Evolutionary conservation across 2,888 invertebrate species (phyloP).

Genomic region (Drosophila subsilvestris): DNA sequence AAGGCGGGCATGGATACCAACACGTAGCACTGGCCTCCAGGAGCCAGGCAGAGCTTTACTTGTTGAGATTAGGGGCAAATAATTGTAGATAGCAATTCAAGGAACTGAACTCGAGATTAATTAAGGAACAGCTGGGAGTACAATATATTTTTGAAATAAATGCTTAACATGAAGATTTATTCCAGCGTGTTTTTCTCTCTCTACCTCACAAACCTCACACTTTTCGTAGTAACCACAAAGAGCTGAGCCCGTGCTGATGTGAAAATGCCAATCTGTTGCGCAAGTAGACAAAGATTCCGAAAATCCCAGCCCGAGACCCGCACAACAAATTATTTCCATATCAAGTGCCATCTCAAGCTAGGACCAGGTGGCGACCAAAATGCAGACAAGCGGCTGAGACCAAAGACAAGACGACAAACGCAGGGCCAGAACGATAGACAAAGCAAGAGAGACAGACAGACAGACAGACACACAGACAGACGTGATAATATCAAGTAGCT

Average conservation of each 20-base stretch:
- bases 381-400: conserved; percentile 56
- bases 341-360: conserved; percentile 52
- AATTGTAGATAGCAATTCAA: conserved; percentile 11
- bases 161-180: background rate
- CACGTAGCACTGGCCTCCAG: conserved; percentile 40
- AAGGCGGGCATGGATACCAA: conserved; percentile 54
- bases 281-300: conserved; percentile 38
- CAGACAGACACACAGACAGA: conserved; percentile 32
- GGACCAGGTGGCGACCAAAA: conserved; percentile 64
- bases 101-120: conserved; percentile 1
- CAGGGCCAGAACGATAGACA: conserved; percentile 15
- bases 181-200: background rate
- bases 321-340: conserved; percentile 66
- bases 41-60: background rate
- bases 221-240: conserved; percentile 23
- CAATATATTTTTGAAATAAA: conserved; percentile 36
- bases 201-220: background rate
- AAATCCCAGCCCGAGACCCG: conserved; percentile 32
- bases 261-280: conserved; percentile 73
- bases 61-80: conserved; percentile 7
- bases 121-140: background rate
- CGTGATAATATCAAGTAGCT: conserved; percentile 76
- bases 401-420: conserved; percentile 19
- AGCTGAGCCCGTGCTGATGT: conserved; percentile 41
- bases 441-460: conserved; percentile 15